Base-by-base conservation (phyloP, 2,797 vertebrate genomes). In the Enteromius trimaculatus region DNA sequence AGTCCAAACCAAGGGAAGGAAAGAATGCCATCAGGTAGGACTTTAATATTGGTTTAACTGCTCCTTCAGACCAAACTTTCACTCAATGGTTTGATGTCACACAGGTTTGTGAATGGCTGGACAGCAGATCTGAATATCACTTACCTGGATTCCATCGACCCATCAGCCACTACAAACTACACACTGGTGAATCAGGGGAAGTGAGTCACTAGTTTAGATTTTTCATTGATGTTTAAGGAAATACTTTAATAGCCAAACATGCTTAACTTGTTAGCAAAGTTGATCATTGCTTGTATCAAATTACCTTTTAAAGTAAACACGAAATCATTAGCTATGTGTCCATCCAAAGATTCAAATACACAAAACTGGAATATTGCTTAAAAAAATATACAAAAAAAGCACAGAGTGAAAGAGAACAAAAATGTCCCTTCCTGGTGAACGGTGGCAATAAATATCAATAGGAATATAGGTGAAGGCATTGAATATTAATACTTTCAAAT, bases 1-100 rank as follows among this genome's bases (percentile, higher is more conserved):
- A 0, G 6, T 1, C 83, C 13, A 99, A 99, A 89, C 96, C 97
- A 87, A 89, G 93, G 13, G 85, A 96, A 88, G 96, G 97, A 86
- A 90, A 82, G 77, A 99, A 97, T 91, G 93, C 91, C 1, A 87
- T 98, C 87, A 96, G 97, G 98, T 98, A 89, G 49, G 10, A 72
- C 21, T 34, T 29, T 66, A 49, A 6, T 51, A 42, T 69, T 1
- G 6, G 11, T 76, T 83, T 19, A 34, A 47, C 21, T 10, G 37
- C 11, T 39, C n/a, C 13, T 53, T 68, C 10, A 58, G 31, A 69
- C n/a, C 47, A 17, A 76, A 21, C 31, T 17, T 14, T 68, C 19
- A 1, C 29, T 16, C 53, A 75, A 66, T 44, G 37, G 60, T 80
- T 49, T 88, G 2, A 89, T 90, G 85, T 89, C 71, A 8, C 58